phyloP scores from a whole-genome alignment of 2,888 invertebrate genomes.

The Oligia fasciuncula region DNA sequence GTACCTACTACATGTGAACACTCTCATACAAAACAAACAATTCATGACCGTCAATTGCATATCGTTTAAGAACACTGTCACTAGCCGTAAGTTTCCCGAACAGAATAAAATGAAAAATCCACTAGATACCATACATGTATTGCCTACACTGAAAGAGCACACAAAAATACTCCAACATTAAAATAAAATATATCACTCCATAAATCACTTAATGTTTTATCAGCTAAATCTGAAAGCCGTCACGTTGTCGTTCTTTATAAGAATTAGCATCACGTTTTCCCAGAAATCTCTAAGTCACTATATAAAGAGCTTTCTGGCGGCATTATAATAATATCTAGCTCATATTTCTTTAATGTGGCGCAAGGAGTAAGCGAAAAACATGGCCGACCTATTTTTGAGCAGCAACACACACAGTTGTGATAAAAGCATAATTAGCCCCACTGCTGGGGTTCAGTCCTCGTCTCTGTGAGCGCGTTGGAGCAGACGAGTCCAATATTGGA shows the following conservation, averaged over 20 bases:
- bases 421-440: too few species aligned
- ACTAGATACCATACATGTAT: background rate
- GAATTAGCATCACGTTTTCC: slow-evolving; percentile 71
- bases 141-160: background rate
- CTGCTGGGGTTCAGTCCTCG: too few species aligned
- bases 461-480: too few species aligned
- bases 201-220: slow-evolving; percentile 18
- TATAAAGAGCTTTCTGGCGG: slow-evolving; percentile 74
- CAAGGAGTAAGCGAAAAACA: slow-evolving; percentile 32
- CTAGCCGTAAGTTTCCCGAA: too few species aligned
- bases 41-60: too few species aligned
- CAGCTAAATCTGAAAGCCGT: slow-evolving; percentile 3
- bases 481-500: background rate
- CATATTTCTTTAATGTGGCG: slow-evolving; percentile 66
- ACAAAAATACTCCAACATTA: background rate
- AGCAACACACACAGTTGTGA: background rate
- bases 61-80: too few species aligned
- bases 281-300: slow-evolving; percentile 73
- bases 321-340: slow-evolving; percentile 70
- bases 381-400: background rate
- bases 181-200: background rate
- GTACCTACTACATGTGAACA: too few species aligned
- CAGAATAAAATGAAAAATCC: too few species aligned
- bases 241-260: slow-evolving; percentile 44
- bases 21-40: too few species aligned